Percentiles rank a stretch among this genome's conserved stretches.
Evolutionary conservation across 2,888 invertebrate genomes (phyloP).

Genomic region (Zele albiditarsus): DNA sequence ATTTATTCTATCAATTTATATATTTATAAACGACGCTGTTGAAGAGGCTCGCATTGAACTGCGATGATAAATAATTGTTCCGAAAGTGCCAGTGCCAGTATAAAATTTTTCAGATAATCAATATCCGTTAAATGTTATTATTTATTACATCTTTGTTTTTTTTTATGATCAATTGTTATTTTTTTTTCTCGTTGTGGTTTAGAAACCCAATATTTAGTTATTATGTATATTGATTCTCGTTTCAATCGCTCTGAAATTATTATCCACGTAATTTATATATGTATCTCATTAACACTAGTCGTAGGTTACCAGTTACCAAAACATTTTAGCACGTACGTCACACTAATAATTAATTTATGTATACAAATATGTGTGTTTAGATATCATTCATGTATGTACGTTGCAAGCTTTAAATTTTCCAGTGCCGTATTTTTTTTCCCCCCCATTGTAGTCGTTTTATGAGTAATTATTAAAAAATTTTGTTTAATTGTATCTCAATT

Average conservation of each 20-base stretch:
- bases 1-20: background rate
- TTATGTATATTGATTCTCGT: background rate
- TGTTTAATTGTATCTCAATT: too few species aligned
- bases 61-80: conserved; percentile 27
- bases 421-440: conserved; percentile 27
- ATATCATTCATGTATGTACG: background rate
- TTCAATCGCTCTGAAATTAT: background rate
- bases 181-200: background rate
- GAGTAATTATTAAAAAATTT: background rate
- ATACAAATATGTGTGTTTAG: background rate
- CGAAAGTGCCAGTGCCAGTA: conserved; percentile 43
- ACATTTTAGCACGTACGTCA: background rate
- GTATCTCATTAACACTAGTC: conserved; percentile 60
- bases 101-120: conserved; percentile 28
- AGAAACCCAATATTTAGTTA: background rate
- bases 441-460: background rate
- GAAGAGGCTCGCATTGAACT: conserved; percentile 6
- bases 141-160: background rate
- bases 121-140: conserved; percentile 4
- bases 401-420: conserved; percentile 26
- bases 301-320: conserved; percentile 61
- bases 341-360: background rate
- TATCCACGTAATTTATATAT: background rate
- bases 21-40: background rate
- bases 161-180: background rate